phyloP scores from a whole-genome alignment of 1,140 invertebrate genomes.

The Zaprionus camerounensis region DNA sequence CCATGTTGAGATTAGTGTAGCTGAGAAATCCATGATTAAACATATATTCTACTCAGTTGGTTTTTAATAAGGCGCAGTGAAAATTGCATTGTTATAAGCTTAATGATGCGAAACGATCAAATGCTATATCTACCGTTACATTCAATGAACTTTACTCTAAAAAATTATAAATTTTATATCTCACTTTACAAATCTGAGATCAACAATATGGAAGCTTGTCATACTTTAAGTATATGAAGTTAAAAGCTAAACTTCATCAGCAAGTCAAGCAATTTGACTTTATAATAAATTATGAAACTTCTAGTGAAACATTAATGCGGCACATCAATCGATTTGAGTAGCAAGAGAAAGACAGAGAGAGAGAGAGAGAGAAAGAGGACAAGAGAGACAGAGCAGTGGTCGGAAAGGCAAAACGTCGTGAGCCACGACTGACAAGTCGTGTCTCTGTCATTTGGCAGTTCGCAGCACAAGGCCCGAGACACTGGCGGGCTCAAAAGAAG shows the following conservation, averaged over 20 bases:
- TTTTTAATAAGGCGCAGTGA: too few species aligned
- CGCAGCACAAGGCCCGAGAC: not conserved
- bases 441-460: conserved; percentile 14
- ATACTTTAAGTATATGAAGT: too few species aligned
- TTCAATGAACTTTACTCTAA: too few species aligned
- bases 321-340: not conserved
- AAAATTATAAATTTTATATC: too few species aligned
- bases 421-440: not conserved
- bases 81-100: too few species aligned
- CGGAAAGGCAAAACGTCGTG: not conserved
- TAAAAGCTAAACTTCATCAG: not conserved
- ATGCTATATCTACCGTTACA: too few species aligned
- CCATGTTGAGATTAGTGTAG: too few species aligned
- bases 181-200: too few species aligned
- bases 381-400: not conserved
- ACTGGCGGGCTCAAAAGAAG: not conserved
- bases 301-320: not conserved
- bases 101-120: too few species aligned
- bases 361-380: not conserved
- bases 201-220: too few species aligned
- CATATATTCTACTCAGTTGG: too few species aligned
- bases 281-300: conserved; percentile 3
- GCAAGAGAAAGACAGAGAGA: not conserved
- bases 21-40: too few species aligned
- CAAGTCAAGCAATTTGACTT: conserved; percentile 2